phyloP scores from a whole-genome alignment of 1,140 invertebrate species.

The Dendrolimus punctatus region DNA sequence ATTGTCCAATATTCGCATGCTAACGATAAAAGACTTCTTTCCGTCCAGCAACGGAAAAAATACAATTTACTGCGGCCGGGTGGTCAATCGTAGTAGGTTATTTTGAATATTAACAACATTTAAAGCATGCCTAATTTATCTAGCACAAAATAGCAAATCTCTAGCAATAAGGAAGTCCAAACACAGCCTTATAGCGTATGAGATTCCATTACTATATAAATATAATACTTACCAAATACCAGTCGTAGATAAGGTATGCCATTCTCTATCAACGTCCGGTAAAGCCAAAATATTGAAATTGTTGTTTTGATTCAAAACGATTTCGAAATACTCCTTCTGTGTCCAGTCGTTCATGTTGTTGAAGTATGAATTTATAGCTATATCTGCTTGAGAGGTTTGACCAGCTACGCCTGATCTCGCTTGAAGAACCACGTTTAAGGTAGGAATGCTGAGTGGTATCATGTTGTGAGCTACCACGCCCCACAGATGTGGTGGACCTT shows the following conservation, averaged over 20 bases:
- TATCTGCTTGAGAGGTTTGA: constrained; percentile 33
- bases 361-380: constrained; percentile 40
- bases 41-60: no score
- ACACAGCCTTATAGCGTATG: no score
- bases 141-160: no score
- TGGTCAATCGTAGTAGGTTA: no score
- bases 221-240: constrained; percentile 49
- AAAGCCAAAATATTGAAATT: constrained; percentile 41
- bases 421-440: constrained; percentile 27
- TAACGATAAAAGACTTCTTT: no score
- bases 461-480: constrained; percentile 57
- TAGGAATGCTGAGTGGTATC: constrained; percentile 30
- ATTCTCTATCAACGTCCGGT: constrained; percentile 42
- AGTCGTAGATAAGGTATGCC: constrained; percentile 43
- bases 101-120: no score
- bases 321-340: constrained; percentile 27
- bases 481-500: constrained; percentile 37
- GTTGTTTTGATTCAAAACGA: constrained; percentile 35
- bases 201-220: background rate
- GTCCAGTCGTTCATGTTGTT: constrained; percentile 41
- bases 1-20: no score
- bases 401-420: constrained; percentile 24
- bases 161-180: no score
- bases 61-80: no score
- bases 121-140: no score